Base-by-base conservation (phyloP, 2,888 invertebrate genomes). In the Clostera curtula region DNA sequence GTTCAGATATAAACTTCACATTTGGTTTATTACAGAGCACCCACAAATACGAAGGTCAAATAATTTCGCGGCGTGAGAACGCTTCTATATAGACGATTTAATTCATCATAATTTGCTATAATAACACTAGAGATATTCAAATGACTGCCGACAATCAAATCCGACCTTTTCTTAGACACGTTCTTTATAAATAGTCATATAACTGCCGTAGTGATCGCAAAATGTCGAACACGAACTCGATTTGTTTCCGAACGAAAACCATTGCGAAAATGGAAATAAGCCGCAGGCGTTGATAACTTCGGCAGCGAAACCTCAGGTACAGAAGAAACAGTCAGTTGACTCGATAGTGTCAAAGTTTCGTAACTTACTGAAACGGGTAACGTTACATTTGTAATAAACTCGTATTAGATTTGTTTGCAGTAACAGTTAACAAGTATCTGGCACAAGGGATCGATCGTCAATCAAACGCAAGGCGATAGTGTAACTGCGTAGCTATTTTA, bases 401-500 rank as follows among this genome's bases (percentile, higher is more conserved):
- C 48, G 49, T 56, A 56, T 46, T 51, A 49, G 50, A 69, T 53
- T 49, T 68, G 68, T 69, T 73, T 76, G 62, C 56, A 59, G 62
- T 69, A 66, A 65, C 59, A 61, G 69, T 75, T 72, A 71, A 59
- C 74, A 67, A 68, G 67, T 75, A 76, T 83, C 80, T 83, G 82
- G 83, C 82, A 82, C 79, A 74, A 73, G 76, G 71, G 74, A 80
- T 82, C 76, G 74, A 82, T 82, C 80, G 79, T 83, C 80, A 82
- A 83, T 83, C 82, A 83, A 80, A 80, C 65, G 76, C 83, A 83
- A 83, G 83, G 83, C 76, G 74, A 83, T 75, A 80, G 80, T 77
- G 67, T 73, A 71, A 77, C 73, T 72, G 68, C 57, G 63, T 55
- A 62, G 75, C 79, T 82, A 83, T 83, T 83, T 83, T 80, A 76